These are phyloP conservation scores for Mystacornis crossleyi DNA, from an alignment of 2,113 vertebrate genomes.

Conservation along the genomic window DNA sequence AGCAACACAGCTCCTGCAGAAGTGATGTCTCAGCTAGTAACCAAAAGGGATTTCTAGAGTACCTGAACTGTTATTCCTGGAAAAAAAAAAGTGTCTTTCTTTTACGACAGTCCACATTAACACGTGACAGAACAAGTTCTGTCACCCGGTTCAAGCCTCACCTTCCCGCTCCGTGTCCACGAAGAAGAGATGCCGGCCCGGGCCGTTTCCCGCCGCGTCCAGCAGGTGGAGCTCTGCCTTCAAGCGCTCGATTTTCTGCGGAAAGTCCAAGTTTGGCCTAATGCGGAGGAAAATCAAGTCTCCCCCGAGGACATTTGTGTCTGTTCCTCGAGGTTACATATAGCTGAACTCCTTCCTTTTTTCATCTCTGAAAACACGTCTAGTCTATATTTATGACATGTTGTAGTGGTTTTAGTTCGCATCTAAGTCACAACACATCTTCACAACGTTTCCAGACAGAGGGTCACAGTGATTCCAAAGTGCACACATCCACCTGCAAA, in stretches of 20 bases:
- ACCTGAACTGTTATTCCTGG: background rate
- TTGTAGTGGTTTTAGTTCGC: too few relatives aligned
- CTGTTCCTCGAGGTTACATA: background rate
- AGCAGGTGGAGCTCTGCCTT: slow-evolving; percentile 96
- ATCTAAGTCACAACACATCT: background rate
- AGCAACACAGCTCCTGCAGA: background rate
- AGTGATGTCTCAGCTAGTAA: too few relatives aligned
- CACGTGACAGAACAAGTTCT: background rate
- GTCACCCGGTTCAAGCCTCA: background rate
- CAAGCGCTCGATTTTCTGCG: slow-evolving; percentile 94
- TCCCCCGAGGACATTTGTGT: background rate
- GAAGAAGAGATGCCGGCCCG: slow-evolving; percentile 88
- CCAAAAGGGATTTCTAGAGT: background rate
- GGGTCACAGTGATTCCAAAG: background rate
- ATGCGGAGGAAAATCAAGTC: fast-evolving
- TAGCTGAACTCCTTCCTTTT: background rate
- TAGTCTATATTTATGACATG: background rate
- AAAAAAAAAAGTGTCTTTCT: background rate
- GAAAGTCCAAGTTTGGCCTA: background rate
- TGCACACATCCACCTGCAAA: background rate
- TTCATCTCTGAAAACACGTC: background rate
- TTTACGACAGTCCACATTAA: fast-evolving
- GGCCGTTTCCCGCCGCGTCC: slow-evolving; percentile 82
- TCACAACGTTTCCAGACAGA: background rate
- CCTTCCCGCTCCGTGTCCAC: slow-evolving; percentile 88